phyloP scores from a whole-genome alignment of 2,888 invertebrate genomes.

The Mesorhabditis spiculigera region DNA sequence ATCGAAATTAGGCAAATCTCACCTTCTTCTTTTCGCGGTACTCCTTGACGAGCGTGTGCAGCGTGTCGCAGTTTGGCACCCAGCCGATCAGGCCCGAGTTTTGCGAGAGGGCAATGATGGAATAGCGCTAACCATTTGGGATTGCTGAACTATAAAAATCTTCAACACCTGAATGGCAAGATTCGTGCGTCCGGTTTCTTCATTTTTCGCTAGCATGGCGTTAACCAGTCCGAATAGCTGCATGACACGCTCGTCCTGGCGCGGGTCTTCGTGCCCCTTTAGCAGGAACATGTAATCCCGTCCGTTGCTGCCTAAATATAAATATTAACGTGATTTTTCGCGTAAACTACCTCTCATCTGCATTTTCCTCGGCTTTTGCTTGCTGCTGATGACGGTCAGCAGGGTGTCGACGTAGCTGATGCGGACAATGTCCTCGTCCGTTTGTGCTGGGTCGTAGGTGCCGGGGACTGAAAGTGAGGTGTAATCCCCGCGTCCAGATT shows the following conservation, averaged over 20 bases:
- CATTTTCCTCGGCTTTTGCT: slow-evolving; percentile 91
- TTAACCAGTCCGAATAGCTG: slow-evolving; percentile 94
- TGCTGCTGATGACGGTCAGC: slow-evolving; percentile 81
- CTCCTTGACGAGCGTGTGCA: slow-evolving; percentile 92
- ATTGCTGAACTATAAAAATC: neutral
- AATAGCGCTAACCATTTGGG: slow-evolving; percentile 86
- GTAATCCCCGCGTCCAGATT: too few relatives aligned
- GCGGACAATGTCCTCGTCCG: slow-evolving; percentile 64
- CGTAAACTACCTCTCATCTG: slow-evolving; percentile 71
- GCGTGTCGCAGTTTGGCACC: slow-evolving; percentile 98
- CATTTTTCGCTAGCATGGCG: slow-evolving; percentile 86
- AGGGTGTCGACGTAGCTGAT: slow-evolving; percentile 47
- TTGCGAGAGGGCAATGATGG: slow-evolving; percentile 93
- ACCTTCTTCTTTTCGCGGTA: slow-evolving; percentile 97
- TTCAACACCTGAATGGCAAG: slow-evolving; percentile 61
- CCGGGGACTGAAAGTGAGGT: slow-evolving; percentile 84
- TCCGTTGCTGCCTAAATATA: slow-evolving; percentile 79
- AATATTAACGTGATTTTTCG: slow-evolving; percentile 5
- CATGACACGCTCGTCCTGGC: slow-evolving; percentile 87
- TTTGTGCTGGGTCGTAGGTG: slow-evolving; percentile 88
- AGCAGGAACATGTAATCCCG: slow-evolving; percentile 96
- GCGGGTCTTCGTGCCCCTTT: slow-evolving; percentile 96
- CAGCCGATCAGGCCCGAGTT: slow-evolving; percentile 97
- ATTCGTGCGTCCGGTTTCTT: slow-evolving; percentile 87
- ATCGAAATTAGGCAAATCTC: slow-evolving; percentile 60